Conservation (phyloP, 2,888 invertebrate species). For the Drosophila falleni region DNA sequence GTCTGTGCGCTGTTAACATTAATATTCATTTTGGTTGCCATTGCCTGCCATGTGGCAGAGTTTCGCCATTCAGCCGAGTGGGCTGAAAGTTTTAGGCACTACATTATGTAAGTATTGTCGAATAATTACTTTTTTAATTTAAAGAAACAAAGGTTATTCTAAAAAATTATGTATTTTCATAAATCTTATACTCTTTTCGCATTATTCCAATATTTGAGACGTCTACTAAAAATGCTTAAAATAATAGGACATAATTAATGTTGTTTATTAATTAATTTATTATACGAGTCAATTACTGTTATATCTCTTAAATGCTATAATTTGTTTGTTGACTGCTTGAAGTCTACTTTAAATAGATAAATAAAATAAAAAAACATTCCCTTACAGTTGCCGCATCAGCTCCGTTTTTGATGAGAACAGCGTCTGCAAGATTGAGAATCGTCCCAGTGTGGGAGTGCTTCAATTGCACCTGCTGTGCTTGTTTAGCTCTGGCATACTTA, state of each 20-base stretch:
- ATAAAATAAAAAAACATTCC: not conserved
- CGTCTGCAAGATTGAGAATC: conserved; percentile 88
- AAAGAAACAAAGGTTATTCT: no score
- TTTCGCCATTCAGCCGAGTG: conserved; percentile 91
- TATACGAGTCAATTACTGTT: no score
- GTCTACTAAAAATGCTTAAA: no score
- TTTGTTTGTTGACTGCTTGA: no score
- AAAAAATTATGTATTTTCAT: no score
- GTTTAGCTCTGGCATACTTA: conserved; percentile 93
- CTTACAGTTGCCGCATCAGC: conserved; percentile 84
- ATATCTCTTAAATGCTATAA: no score
- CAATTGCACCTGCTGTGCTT: conserved; percentile 93
- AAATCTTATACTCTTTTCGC: no score
- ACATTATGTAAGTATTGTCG: conserved; percentile 90
- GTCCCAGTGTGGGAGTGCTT: conserved; percentile 93
- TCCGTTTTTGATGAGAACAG: conserved; percentile 82
- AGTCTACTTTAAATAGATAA: not conserved
- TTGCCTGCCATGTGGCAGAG: conserved; percentile 93
- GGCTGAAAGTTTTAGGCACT: conserved; percentile 91
- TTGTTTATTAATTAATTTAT: no score
- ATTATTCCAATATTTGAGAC: no score
- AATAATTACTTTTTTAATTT: not conserved
- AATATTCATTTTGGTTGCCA: conserved; percentile 91
- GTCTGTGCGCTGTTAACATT: conserved; percentile 92
- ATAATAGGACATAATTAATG: no score